A percentile compares a stretch with the other conserved stretches of the same genome.
These are phyloP conservation scores for Ditylenchus dipsaci DNA, from an alignment of 1,140 invertebrate species.

Conservation along the genomic window DNA sequence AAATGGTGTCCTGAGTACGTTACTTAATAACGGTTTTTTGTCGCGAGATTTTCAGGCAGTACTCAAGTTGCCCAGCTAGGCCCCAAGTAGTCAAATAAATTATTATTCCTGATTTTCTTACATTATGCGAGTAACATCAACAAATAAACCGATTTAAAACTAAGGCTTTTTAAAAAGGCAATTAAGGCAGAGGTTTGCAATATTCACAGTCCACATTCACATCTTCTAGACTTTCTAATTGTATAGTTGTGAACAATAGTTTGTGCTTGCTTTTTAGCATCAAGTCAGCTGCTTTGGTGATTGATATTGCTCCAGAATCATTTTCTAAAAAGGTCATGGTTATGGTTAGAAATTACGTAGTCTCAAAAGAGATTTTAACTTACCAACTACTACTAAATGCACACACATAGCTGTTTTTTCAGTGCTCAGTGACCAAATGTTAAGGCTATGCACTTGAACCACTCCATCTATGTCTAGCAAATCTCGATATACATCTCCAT, in stretches of 20 bases:
- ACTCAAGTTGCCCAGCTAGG: too few species aligned
- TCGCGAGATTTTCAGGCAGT: too few species aligned
- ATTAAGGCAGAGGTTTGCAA: conserved; percentile 6
- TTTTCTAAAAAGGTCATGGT: conserved; percentile 6
- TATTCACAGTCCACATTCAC: background rate
- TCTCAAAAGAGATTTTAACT: background rate
- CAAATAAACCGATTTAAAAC: too few species aligned
- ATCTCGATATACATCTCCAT: background rate
- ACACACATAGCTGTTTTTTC: conserved; percentile 67
- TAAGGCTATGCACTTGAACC: conserved; percentile 82
- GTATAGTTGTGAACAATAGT: conserved; percentile 7
- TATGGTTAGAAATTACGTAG: conserved; percentile 4
- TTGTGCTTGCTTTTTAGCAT: conserved; percentile 12
- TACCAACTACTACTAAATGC: conserved; percentile 39
- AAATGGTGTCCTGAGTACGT: too few species aligned
- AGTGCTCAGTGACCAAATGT: conserved; percentile 90
- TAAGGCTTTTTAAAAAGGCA: too few species aligned
- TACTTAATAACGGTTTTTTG: too few species aligned
- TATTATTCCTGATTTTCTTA: too few species aligned
- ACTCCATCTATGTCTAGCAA: conserved; percentile 72
- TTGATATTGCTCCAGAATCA: conserved; percentile 3
- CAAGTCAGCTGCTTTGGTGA: conserved; percentile 7
- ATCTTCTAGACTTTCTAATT: conserved; percentile 7
- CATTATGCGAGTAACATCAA: too few species aligned
- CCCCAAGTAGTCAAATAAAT: too few species aligned